Percentiles rank a stretch among this genome's conserved stretches.
Evolutionary conservation across 2,888 invertebrate genomes (phyloP).

Genomic region (Torymus aiolomorphi): DNA sequence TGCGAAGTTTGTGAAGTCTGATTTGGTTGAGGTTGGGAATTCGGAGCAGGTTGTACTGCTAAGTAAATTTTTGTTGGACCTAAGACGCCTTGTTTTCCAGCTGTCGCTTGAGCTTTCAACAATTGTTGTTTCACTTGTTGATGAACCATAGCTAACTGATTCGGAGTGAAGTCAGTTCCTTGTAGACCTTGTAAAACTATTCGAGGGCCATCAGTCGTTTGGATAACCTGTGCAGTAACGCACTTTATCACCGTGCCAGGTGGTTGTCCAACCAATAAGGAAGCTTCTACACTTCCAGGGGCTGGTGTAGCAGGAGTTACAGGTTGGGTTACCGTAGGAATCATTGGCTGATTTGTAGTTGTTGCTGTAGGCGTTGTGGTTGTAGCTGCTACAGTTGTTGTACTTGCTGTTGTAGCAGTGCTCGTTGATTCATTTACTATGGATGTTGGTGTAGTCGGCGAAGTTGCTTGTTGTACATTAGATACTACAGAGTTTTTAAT

Average conservation of each 20-base stretch:
- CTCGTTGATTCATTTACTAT: constrained; percentile 52
- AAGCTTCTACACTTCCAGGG: constrained; percentile 81
- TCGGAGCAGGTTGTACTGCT: constrained; percentile 85
- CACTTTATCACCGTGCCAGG: constrained; percentile 91
- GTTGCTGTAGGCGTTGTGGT: constrained; percentile 68
- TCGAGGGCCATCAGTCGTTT: constrained; percentile 89
- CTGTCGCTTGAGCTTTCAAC: constrained; percentile 91
- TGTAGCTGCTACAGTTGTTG: constrained; percentile 58
- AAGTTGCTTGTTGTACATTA: constrained; percentile 17
- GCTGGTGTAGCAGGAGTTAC: constrained; percentile 61
- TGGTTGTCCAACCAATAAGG: constrained; percentile 86
- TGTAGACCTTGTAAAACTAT: constrained; percentile 91
- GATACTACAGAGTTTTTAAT: background rate
- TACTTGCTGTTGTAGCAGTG: constrained; percentile 44
- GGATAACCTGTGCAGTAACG: constrained; percentile 91
- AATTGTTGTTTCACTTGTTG: constrained; percentile 93
- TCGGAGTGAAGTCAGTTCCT: constrained; percentile 88
- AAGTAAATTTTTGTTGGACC: constrained; percentile 92
- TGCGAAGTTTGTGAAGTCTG: constrained; percentile 55
- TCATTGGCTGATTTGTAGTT: background rate
- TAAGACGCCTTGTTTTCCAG: constrained; percentile 89
- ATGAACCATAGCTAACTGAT: constrained; percentile 88
- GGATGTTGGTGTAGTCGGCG: constrained; percentile 50
- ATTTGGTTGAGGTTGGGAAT: constrained; percentile 41
- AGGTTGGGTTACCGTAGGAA: too few relatives aligned